Evolutionary conservation across 2,888 invertebrate species (phyloP).

Genomic region (Leptopilina drosophilae): DNA sequence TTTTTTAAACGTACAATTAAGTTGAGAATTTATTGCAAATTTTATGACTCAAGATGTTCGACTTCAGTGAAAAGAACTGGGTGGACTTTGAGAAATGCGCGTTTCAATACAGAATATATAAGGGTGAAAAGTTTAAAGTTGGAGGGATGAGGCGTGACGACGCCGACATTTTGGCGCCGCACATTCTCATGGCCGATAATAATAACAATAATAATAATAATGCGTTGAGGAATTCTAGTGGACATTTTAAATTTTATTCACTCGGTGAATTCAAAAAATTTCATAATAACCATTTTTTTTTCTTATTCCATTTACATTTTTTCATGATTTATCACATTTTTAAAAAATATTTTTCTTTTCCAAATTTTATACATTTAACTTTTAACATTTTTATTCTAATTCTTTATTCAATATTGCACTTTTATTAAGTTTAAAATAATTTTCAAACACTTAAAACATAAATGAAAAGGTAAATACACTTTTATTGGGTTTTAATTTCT

Average conservation of each 20-base stretch:
- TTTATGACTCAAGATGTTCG: neutral
- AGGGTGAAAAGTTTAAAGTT: conserved; percentile 53
- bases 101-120: conserved; percentile 43
- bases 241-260: neutral
- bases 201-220: conserved; percentile 56
- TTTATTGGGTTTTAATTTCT: too few species aligned
- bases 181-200: conserved; percentile 70
- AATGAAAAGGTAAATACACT: too few species aligned
- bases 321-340: too few species aligned
- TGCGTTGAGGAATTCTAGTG: conserved; percentile 44
- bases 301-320: too few species aligned
- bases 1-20: too few species aligned
- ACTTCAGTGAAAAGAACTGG: neutral
- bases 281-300: too few species aligned
- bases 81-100: conserved; percentile 41
- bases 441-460: too few species aligned
- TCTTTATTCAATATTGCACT: too few species aligned
- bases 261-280: neutral
- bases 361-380: too few species aligned
- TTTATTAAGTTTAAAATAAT: too few species aligned
- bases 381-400: too few species aligned
- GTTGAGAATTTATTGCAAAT: neutral
- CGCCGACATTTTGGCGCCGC: conserved; percentile 69
- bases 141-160: conserved; percentile 57
- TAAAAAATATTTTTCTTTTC: too few species aligned